Evolutionary conservation across 2,113 vertebrate species (phyloP).

Genomic region (Anoura caudifer): DNA sequence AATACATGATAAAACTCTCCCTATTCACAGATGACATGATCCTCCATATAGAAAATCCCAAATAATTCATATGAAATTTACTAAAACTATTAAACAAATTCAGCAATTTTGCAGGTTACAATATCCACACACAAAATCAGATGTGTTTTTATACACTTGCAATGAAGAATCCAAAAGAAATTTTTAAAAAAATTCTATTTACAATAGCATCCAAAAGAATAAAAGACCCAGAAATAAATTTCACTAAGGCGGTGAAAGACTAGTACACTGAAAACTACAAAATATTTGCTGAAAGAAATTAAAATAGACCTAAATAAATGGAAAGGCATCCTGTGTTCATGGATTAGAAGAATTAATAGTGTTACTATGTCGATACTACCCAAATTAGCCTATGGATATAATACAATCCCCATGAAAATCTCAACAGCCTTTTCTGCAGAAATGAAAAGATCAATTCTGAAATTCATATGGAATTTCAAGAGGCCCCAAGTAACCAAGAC

Average conservation of each 20-base stretch:
- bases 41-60: neutral
- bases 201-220: neutral
- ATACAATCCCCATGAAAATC: neutral
- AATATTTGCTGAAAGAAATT: conserved; percentile 12
- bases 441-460: neutral
- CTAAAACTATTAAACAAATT: neutral
- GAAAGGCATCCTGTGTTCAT: neutral
- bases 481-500: neutral
- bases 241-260: neutral
- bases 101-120: neutral
- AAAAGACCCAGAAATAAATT: neutral
- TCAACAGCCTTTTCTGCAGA: neutral
- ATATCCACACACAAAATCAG: neutral
- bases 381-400: neutral
- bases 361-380: neutral
- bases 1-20: neutral
- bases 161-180: neutral
- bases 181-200: neutral
- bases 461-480: neutral
- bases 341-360: neutral
- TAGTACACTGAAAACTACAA: neutral
- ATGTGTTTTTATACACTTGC: neutral
- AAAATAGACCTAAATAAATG: neutral
- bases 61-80: neutral
- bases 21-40: neutral